These are phyloP conservation scores for Phalanger gymnotis DNA, from an alignment of 2,797 vertebrate species.

Conservation along the genomic window DNA sequence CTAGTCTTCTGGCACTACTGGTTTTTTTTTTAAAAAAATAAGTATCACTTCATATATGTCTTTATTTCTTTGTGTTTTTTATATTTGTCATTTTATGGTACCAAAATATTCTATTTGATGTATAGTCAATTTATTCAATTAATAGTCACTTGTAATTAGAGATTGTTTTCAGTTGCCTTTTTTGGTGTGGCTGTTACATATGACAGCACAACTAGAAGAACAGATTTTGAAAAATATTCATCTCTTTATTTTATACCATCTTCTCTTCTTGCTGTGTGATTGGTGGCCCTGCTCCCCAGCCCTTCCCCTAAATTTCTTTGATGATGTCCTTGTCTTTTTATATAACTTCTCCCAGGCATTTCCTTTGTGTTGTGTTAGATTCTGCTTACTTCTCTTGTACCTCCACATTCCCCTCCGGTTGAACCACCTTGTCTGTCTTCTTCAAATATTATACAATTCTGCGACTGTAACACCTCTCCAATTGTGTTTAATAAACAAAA, in stretches of 20 bases:
- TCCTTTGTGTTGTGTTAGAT: neutral
- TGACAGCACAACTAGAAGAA: neutral
- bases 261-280: neutral
- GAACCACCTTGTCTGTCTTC: neutral
- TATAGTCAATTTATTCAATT: neutral
- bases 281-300: neutral
- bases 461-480: neutral
- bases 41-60: neutral
- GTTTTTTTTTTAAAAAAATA: neutral
- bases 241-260: neutral
- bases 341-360: neutral
- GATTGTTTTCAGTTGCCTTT: neutral
- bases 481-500: neutral
- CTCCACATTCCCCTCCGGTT: neutral
- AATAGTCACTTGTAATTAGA: neutral
- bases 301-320: neutral
- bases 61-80: neutral
- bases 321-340: neutral
- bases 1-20: neutral
- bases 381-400: neutral
- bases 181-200: neutral
- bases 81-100: neutral
- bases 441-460: neutral
- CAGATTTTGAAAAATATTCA: neutral
- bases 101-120: neutral